Evolutionary conservation across 2,797 vertebrate genomes (phyloP).

Genomic region (Cheirogaleus major): DNA sequence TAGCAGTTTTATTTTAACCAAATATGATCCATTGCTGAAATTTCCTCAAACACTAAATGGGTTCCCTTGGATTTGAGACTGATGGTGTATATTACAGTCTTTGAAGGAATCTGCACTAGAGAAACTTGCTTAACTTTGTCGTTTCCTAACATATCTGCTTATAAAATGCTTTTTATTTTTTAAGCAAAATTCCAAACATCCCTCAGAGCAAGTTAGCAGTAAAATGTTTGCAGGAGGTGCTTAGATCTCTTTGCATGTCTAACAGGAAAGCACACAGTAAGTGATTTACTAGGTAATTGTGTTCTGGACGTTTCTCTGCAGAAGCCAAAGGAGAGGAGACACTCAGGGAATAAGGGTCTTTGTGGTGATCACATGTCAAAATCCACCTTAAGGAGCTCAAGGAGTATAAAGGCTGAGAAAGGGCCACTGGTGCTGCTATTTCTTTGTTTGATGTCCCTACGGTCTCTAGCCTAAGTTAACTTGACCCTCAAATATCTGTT

Average conservation of each 20-base stretch:
- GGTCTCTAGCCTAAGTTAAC: not conserved
- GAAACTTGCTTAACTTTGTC: not conserved
- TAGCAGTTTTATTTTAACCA: not conserved
- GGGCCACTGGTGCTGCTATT: fast-evolving
- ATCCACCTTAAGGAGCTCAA: not conserved
- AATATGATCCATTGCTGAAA: not conserved
- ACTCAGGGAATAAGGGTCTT: not conserved
- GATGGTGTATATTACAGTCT: not conserved
- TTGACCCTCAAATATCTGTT: not conserved
- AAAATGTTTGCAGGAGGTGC: not conserved
- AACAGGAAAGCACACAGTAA: not conserved
- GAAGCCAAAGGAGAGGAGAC: not conserved
- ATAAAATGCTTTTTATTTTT: not conserved
- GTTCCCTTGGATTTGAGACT: not conserved
- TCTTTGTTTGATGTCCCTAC: not conserved
- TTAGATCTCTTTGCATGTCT: not conserved
- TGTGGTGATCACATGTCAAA: not conserved
- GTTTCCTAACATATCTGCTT: not conserved
- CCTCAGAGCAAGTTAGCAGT: not conserved
- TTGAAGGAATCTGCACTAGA: not conserved
- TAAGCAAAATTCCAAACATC: not conserved
- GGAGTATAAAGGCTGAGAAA: not conserved
- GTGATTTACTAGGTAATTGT: not conserved
- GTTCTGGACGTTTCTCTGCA: not conserved
- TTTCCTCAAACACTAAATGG: not conserved